phyloP scores from a whole-genome alignment of 2,113 vertebrate species.

The Steatornis caripensis region DNA sequence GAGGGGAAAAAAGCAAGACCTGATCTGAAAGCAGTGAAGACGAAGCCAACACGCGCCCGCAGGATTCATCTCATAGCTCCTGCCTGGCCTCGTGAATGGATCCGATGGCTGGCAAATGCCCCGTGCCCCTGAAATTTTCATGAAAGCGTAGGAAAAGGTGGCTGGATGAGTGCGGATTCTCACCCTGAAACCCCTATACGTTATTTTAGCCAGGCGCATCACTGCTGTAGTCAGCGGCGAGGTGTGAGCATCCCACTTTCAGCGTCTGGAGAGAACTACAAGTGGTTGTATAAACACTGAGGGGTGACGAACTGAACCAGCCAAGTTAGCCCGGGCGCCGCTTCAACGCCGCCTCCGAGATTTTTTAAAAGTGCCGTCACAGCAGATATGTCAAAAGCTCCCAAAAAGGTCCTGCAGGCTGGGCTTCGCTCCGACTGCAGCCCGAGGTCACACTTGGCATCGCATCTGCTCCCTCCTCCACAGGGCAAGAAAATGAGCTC shows the following conservation, averaged over 20 bases:
- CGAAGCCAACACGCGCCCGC: accelerated
- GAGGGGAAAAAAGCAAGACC: not conserved
- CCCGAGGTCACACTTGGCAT: not conserved
- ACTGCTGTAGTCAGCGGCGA: accelerated
- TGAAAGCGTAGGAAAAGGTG: not conserved
- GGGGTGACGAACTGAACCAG: not conserved
- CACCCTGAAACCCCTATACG: not conserved
- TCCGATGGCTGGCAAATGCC: not conserved
- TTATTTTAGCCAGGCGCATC: accelerated
- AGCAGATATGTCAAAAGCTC: slow-evolving; percentile 6
- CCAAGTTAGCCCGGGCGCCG: not conserved
- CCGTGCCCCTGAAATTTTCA: accelerated
- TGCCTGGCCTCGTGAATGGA: not conserved
- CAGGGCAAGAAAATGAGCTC: not conserved
- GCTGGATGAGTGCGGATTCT: not conserved
- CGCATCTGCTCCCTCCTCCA: not conserved
- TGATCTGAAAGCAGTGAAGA: not conserved
- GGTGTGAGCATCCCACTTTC: not conserved
- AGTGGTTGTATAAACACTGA: not conserved
- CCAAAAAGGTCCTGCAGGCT: not conserved
- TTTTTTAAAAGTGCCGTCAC: not conserved
- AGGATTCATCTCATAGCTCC: not conserved
- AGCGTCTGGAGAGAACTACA: not conserved
- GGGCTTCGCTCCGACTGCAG: not conserved
- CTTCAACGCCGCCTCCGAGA: not conserved